Evolutionary conservation across 2,113 vertebrate genomes (phyloP).

Genomic region (Nerophis lumbriciformis): DNA sequence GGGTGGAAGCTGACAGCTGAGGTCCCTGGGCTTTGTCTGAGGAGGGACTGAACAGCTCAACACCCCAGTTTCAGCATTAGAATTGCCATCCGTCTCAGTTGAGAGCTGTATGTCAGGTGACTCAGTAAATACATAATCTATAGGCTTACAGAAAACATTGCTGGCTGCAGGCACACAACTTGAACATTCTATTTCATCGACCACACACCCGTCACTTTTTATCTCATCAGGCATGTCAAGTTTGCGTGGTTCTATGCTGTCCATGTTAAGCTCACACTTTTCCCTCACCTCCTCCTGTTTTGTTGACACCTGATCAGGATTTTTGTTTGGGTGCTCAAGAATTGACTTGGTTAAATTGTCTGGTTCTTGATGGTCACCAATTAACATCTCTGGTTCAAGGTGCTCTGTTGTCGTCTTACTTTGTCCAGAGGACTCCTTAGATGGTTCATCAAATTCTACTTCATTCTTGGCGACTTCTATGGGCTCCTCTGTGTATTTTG

Average conservation of each 20-base stretch:
- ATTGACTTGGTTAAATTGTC: neutral
- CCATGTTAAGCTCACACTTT: slow-evolving; percentile 5
- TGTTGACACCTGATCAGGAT: slow-evolving; percentile 1
- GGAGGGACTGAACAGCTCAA: slow-evolving; percentile 14
- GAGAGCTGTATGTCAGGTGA: slow-evolving; percentile 1
- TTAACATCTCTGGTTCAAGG: neutral
- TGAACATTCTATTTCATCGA: slow-evolving; percentile 31
- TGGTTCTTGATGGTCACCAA: neutral
- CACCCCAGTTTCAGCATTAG: slow-evolving; percentile 13
- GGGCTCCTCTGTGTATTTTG: neutral
- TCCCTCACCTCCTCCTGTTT: slow-evolving; percentile 11
- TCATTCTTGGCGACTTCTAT: neutral
- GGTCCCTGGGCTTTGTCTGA: slow-evolving; percentile 21
- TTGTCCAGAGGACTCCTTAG: neutral
- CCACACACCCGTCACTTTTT: slow-evolving; percentile 3
- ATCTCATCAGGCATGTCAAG: slow-evolving; percentile 10
- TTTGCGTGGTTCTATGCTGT: slow-evolving; percentile 13
- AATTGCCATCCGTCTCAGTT: slow-evolving; percentile 8
- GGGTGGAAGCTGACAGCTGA: slow-evolving; percentile 14
- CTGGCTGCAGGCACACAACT: slow-evolving; percentile 15
- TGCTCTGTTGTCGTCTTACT: neutral
- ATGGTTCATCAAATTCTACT: slow-evolving; percentile 8
- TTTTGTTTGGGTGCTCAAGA: neutral
- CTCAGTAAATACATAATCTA: slow-evolving; percentile 3
- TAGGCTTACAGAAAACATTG: slow-evolving; percentile 11